A percentile compares a stretch with the other conserved stretches of the same genome.
Evolutionary conservation across 2,797 vertebrate genomes (phyloP).

Genomic region (Chiloscyllium punctatum): DNA sequence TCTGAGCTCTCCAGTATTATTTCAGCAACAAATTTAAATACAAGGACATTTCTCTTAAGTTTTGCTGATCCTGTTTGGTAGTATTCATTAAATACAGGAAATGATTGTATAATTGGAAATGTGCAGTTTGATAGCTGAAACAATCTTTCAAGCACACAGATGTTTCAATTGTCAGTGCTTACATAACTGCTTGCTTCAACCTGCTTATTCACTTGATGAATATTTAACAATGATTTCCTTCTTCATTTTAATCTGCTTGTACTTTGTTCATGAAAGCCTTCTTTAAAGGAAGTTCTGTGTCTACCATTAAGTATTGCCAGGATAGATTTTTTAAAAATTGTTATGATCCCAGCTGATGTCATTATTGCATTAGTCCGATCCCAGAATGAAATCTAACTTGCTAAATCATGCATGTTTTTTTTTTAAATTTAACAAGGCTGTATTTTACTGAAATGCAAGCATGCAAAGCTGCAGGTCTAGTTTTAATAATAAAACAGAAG

Average conservation of each 20-base stretch:
- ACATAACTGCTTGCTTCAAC: neutral
- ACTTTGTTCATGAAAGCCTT: neutral
- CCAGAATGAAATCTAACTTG: too few relatives aligned
- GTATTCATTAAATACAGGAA: constrained; percentile 15
- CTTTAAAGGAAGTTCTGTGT: neutral
- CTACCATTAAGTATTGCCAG: neutral
- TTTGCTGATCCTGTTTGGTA: neutral
- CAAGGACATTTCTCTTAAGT: neutral
- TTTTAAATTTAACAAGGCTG: too few relatives aligned
- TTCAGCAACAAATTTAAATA: neutral
- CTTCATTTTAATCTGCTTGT: neutral
- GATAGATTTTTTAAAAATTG: neutral
- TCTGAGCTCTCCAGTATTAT: neutral
- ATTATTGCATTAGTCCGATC: too few relatives aligned
- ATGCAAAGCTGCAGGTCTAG: too few relatives aligned
- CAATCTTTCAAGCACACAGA: constrained; percentile 15
- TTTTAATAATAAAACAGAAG: too few relatives aligned
- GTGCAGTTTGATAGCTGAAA: neutral
- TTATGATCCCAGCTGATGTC: too few relatives aligned
- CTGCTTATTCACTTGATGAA: neutral
- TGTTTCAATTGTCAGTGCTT: neutral
- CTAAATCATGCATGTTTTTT: too few relatives aligned
- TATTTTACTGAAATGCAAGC: too few relatives aligned
- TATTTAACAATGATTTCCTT: neutral
- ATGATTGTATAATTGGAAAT: neutral